phyloP scores from a whole-genome alignment of 92 coral and sea anemone species.

The Isaurus tuberculatus region DNA sequence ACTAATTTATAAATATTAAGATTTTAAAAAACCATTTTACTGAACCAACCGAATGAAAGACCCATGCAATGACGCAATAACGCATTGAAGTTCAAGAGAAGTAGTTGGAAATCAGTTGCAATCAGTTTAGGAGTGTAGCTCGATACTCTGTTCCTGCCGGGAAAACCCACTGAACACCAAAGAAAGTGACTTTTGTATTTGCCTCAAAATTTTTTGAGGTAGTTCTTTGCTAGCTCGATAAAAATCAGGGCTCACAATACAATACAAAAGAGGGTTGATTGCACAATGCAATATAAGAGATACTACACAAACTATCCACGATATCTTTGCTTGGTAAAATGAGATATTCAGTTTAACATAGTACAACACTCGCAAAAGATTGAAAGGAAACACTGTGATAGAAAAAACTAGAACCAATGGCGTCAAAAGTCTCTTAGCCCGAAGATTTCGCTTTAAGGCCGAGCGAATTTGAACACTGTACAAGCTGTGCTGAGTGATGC shows the following conservation, averaged over 20 bases:
- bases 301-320: background rate
- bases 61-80: no score
- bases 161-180: background rate
- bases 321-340: background rate
- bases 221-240: constrained; percentile 9
- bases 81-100: no score
- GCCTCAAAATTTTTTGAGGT: background rate
- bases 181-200: background rate
- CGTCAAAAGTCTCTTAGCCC: background rate
- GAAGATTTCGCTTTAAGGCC: background rate
- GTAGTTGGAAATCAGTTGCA: no score
- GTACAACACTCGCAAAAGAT: background rate
- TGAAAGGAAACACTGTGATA: background rate
- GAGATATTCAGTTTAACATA: background rate
- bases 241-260: constrained; percentile 17
- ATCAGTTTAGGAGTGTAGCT: background rate
- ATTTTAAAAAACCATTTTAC: no score
- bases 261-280: constrained; percentile 3
- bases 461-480: background rate
- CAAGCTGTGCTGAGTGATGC: background rate
- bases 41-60: no score
- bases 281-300: constrained; percentile 4
- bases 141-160: background rate
- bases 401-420: background rate
- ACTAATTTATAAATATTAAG: no score